Percentiles rank a stretch among this genome's conserved stretches.
Evolutionary conservation across 1,140 invertebrate species (phyloP).

Genomic region (Oryzaephilus surinamensis): DNA sequence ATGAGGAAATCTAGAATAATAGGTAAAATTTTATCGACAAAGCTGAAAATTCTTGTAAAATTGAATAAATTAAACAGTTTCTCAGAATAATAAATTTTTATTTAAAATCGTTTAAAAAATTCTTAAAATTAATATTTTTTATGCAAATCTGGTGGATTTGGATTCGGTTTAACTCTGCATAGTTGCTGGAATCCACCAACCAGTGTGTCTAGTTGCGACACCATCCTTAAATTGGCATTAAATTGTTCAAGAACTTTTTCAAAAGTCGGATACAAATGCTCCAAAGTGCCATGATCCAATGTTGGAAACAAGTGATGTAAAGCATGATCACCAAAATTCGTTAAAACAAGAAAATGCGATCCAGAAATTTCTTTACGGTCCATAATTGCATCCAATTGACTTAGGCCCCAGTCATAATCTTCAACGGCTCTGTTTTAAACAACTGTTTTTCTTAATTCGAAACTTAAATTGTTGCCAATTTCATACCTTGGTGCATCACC

Average conservation of each 20-base stretch:
- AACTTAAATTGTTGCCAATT: too few species aligned
- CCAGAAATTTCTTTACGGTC: constrained; percentile 60
- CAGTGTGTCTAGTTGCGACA: constrained; percentile 48
- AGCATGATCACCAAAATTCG: constrained; percentile 64
- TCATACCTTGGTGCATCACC: constrained; percentile 59
- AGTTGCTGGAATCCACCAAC: constrained; percentile 60
- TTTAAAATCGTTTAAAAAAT: too few species aligned
- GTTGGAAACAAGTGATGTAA: constrained; percentile 77
- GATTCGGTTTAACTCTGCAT: constrained; percentile 30
- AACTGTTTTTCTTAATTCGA: too few species aligned
- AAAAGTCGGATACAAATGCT: constrained; percentile 52
- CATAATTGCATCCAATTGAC: constrained; percentile 63
- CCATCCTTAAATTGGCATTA: constrained; percentile 42
- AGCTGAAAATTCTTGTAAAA: too few species aligned
- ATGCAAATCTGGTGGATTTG: constrained; percentile 6
- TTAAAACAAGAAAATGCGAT: constrained; percentile 55
- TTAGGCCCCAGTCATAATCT: constrained; percentile 60
- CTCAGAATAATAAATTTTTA: too few species aligned
- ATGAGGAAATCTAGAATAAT: too few species aligned
- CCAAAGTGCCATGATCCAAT: constrained; percentile 61
- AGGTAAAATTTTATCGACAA: too few species aligned
- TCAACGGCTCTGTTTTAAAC: neutral
- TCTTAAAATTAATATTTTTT: constrained; percentile 10
- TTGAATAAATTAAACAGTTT: too few species aligned
- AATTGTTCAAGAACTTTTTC: constrained; percentile 60